Evolutionary conservation across 2,113 vertebrate genomes (phyloP), one percentile per base, ranked within the genome.

Genomic region (Oncorhynchus masou): DNA sequence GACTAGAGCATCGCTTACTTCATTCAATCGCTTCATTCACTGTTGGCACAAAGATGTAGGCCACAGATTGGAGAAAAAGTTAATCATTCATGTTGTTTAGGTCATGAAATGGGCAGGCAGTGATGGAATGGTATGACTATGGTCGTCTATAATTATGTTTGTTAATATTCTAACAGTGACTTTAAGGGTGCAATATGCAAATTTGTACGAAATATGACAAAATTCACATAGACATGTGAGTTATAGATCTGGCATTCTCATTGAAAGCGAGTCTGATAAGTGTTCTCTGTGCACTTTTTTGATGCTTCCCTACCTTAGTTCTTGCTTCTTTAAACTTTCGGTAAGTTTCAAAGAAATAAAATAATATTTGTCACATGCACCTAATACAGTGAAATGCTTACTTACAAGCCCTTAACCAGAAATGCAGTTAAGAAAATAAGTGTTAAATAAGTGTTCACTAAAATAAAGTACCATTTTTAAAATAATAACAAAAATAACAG

Each of bases 151-250:
- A 45, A 45, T 45, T 45, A 45, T 45, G 39, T 45, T 11, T 45
- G 9, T 39, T 45, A 11, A 45, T 45, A 45, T 45, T 45, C 39
- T 45, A 66, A 45, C 59, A 49, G 11, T 15, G 74, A 59, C 77
- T 80, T 80, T 67, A 78, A 22, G 72, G 74, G 83, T 77, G 69
- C 68, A 71, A 75, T 77, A 77, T 34, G 73, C 22, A 79, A 81
- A 78, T 81, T 57, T 49, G 75, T 77, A 75, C 3, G 73, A 86
- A 45, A 45, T 45, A 9, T 2, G 8, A 45, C 39, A 45, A 45
- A 45, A 45, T 39, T 39, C 39, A 39, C 39, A 9, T 39, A 39
- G 39, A 39, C 39, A 39, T 64, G 62, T 64, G 62, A 64, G 22
- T 64, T n/a, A 12, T 25, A 13, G 34, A 34, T 7, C 6, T 34